Conservation (phyloP, 2,113 vertebrate species). For the Mormyrus lacerda region DNA sequence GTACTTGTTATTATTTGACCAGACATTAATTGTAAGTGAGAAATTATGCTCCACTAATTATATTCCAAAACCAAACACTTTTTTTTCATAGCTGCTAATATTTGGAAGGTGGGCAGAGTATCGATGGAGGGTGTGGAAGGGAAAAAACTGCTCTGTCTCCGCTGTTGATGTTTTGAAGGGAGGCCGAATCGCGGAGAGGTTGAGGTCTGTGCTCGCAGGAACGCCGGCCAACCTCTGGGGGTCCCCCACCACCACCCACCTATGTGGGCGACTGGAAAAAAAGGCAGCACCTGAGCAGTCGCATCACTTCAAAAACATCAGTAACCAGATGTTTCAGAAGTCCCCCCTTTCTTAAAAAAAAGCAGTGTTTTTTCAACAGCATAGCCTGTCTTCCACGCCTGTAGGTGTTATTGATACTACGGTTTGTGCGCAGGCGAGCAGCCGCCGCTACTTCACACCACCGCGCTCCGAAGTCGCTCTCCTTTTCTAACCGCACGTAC, state of each 20-base stretch:
- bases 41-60: background rate
- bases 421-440: slow-evolving; percentile 60
- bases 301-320: slow-evolving; percentile 53
- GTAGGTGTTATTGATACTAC: slow-evolving; percentile 71
- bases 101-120: slow-evolving; percentile 10
- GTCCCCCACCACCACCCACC: background rate
- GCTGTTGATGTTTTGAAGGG: background rate
- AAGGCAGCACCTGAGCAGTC: background rate
- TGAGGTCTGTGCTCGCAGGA: background rate
- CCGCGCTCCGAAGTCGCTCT: slow-evolving; percentile 43
- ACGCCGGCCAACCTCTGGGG: background rate
- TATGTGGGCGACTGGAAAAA: background rate
- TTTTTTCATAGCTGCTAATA: slow-evolving; percentile 1
- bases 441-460: slow-evolving; percentile 66
- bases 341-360: slow-evolving; percentile 38
- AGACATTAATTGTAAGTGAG: slow-evolving; percentile 2
- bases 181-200: background rate
- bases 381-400: slow-evolving; percentile 59
- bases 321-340: slow-evolving; percentile 50
- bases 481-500: background rate
- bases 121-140: background rate
- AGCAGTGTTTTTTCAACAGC: slow-evolving; percentile 33
- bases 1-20: background rate
- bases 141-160: background rate
- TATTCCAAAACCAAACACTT: slow-evolving; percentile 1